Percentiles rank a stretch among this genome's conserved stretches.
phyloP scores from a whole-genome alignment of 2,113 vertebrate genomes.

The Hippoglossus stenolepis region DNA sequence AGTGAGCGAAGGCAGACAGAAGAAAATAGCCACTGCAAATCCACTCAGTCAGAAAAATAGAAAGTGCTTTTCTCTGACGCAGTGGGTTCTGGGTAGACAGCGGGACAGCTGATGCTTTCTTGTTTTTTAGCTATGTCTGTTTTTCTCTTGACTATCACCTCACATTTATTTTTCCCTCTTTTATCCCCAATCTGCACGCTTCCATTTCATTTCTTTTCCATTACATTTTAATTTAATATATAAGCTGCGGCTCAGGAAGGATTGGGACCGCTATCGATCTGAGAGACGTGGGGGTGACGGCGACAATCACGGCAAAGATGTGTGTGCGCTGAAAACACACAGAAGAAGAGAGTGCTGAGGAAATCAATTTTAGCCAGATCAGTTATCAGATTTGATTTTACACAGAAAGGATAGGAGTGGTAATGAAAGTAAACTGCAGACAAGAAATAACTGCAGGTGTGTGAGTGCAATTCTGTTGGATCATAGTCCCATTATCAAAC shows the following conservation, averaged over 20 bases:
- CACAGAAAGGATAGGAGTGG: constrained; percentile 3
- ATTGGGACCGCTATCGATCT: constrained; percentile 2
- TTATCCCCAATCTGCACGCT: neutral
- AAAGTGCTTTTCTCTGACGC: constrained; percentile 48
- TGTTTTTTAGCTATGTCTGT: neutral
- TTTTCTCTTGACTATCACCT: neutral
- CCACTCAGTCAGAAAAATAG: constrained; percentile 63
- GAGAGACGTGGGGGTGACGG: neutral
- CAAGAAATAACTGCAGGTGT: constrained; percentile 22
- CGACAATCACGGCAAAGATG: neutral
- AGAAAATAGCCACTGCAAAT: constrained; percentile 59
- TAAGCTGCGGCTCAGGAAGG: constrained; percentile 33
- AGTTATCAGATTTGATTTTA: constrained; percentile 47
- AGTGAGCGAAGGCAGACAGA: constrained; percentile 30
- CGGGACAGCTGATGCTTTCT: constrained; percentile 33
- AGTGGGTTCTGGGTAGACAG: constrained; percentile 51
- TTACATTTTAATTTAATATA: constrained; percentile 50
- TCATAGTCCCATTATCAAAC: constrained; percentile 4
- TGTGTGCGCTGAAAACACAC: neutral
- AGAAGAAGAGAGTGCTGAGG: constrained; percentile 2
- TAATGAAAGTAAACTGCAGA: constrained; percentile 20
- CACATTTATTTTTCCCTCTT: neutral
- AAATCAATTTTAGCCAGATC: constrained; percentile 59
- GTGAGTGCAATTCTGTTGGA: neutral
- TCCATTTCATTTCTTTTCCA: constrained; percentile 44